phyloP scores from a whole-genome alignment of 1,140 invertebrate genomes.

The Hyphantria cunea region DNA sequence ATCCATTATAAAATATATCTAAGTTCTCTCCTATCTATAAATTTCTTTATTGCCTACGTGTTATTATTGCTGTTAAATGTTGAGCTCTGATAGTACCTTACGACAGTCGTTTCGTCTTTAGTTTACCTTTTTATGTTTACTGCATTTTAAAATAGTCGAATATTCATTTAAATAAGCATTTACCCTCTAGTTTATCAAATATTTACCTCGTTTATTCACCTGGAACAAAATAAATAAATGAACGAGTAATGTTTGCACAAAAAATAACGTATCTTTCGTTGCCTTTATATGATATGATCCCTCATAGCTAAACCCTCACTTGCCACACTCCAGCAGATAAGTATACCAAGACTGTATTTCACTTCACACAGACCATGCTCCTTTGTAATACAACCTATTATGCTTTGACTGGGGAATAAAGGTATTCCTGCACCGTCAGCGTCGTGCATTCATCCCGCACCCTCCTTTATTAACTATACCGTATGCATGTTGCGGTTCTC shows the following conservation, averaged over 20 bases:
- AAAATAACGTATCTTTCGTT: constrained; percentile 49
- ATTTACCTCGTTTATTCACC: constrained; percentile 39
- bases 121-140: too few species aligned
- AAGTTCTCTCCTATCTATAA: too few species aligned
- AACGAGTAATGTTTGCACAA: constrained; percentile 56
- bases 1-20: too few species aligned
- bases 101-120: too few species aligned
- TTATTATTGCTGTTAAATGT: too few species aligned
- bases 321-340: constrained; percentile 64
- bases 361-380: constrained; percentile 30
- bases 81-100: too few species aligned
- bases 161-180: not conserved
- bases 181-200: not conserved
- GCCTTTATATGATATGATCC: constrained; percentile 60
- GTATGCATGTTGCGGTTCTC: constrained; percentile 70
- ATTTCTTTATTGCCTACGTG: too few species aligned
- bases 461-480: constrained; percentile 72
- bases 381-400: constrained; percentile 44
- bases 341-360: constrained; percentile 45
- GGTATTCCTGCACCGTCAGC: constrained; percentile 41
- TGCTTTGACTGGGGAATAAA: constrained; percentile 31
- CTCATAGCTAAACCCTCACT: constrained; percentile 63
- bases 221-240: constrained; percentile 63
- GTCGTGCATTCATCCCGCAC: constrained; percentile 70
- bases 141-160: not conserved